Base-by-base conservation (phyloP, 2,888 invertebrate species). In the Rhamphomyia laevipes region DNA sequence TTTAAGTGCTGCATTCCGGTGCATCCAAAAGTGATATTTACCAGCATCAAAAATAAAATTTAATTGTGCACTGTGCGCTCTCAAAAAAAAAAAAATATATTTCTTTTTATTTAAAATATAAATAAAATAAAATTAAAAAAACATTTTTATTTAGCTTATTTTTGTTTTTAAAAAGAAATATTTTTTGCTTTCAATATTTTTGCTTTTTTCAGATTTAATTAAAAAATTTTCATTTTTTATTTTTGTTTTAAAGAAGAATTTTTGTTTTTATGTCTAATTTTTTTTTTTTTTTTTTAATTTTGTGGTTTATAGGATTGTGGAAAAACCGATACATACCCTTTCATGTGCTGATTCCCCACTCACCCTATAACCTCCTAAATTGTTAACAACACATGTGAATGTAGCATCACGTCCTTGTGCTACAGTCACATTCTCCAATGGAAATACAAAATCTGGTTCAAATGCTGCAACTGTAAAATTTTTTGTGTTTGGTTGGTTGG, bases 341-440 rank as follows among this genome's bases (percentile, higher is more conserved):
- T 84, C 82, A 70, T 81, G 81, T 76, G 82, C 77, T 77, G 80
- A 77, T 76, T 84, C 84, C 77, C 85, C 85, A 88, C 88, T 89
- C 88, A 91, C 91, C 86, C 86, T 84, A 77, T 84, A 76, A 74
- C 77, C 77, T 61, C 77, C 77, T 68, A 85, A 76, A 74, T 85
- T 82, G 73, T 82, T 83, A 65, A 85, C 84, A 64, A 84, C 82
- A 65, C 85, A 85, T 61, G 84, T 84, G 71, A 85, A 84, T 61
- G 81, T 80, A 59, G 84, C 84, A 69, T 85, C 84, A 60, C 84
- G 76, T 59, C 85, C 84, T 71, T 82, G 82, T 58, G 84, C 76
- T 61, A 86, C 80, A 56, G 85, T 86, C 63, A 85, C 77, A 74
- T 85, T 86, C 71, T 82, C 81, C 74, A 86, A 68, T 53, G 84